Evolutionary conservation across 1,140 invertebrate genomes (phyloP).

Genomic region (Akabosia matsudoensis): DNA sequence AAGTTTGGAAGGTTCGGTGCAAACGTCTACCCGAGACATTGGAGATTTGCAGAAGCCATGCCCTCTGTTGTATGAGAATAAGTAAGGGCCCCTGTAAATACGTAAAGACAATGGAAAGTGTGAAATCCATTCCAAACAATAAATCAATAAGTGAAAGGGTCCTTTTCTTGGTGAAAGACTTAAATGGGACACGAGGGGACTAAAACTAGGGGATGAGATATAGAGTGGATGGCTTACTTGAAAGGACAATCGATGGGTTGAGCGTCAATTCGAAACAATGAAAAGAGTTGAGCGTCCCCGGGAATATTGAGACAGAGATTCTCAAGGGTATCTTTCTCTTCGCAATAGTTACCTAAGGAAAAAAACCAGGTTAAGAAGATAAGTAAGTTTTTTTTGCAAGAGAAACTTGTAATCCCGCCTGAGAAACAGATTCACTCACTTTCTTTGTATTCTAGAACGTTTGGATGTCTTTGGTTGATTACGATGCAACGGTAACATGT

Average conservation of each 20-base stretch:
- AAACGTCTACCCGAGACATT: slow-evolving; percentile 61
- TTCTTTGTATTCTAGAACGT: slow-evolving; percentile 93
- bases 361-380: background rate
- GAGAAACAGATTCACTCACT: slow-evolving; percentile 82
- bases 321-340: slow-evolving; percentile 43
- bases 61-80: slow-evolving; percentile 54
- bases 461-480: slow-evolving; percentile 85
- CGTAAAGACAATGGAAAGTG: background rate
- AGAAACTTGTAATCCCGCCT: background rate
- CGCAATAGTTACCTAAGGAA: slow-evolving; percentile 43
- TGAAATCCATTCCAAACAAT: background rate
- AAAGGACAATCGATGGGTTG: slow-evolving; percentile 46
- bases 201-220: too few species aligned
- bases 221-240: slow-evolving; percentile 28
- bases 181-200: background rate
- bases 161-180: background rate
- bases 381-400: background rate
- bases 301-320: slow-evolving; percentile 49
- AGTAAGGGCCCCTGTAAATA: slow-evolving; percentile 49
- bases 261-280: slow-evolving; percentile 51
- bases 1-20: slow-evolving; percentile 61
- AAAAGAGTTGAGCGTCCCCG: slow-evolving; percentile 50
- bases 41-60: slow-evolving; percentile 54
- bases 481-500: slow-evolving; percentile 82
- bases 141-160: background rate